Base-by-base conservation (phyloP, 2,113 vertebrate genomes). In the Menura novaehollandiae region DNA sequence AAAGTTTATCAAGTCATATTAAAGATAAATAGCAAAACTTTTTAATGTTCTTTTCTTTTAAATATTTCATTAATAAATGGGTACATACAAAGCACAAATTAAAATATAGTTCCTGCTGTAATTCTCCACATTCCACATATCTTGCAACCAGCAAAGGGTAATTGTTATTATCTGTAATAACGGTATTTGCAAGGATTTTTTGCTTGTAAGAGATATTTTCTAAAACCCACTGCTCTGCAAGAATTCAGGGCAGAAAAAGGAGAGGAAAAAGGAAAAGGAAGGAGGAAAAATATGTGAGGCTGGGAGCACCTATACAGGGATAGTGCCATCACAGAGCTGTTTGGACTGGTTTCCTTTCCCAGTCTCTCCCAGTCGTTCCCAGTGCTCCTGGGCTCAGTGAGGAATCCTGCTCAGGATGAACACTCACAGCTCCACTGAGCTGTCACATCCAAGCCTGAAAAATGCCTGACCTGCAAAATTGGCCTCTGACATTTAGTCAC, bases 381-480 rank as follows among this genome's bases (percentile, higher is more conserved):
- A 17, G 6, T 24, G 33, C 35, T 89, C 43, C 56, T 33, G 95
- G 63, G 51, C 91, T 62, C 90, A 33, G 5, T 37, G 74, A 88
- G 66, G 37, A 71, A 58, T 27, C 17, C 35, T 12, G 35, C 67
- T 37, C 3, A 14, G 44, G 30, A 55, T 63, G 13, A 53, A 5
- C 19, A 22, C 63, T 80, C 35, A 27, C 5, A 16, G 41, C 27
- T 59, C 67, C 80, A 28, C 11, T 0, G 3, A 74, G 78, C 46
- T 72, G 53, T 22, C 58, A 27, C 67, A 56, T 9, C 5, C 18
- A 21, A 56, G 28, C 49, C 76, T 49, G 59, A 73, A 71, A 80
- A 95, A 41, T 14, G 11, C 0, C 0, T 15, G 37, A 15, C 22
- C 3, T 2, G 10, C 84, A 49, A 28, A 46, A 7, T 39, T 35